Evolutionary conservation across 2,113 vertebrate genomes (phyloP).

Genomic region (Nestor notabilis): DNA sequence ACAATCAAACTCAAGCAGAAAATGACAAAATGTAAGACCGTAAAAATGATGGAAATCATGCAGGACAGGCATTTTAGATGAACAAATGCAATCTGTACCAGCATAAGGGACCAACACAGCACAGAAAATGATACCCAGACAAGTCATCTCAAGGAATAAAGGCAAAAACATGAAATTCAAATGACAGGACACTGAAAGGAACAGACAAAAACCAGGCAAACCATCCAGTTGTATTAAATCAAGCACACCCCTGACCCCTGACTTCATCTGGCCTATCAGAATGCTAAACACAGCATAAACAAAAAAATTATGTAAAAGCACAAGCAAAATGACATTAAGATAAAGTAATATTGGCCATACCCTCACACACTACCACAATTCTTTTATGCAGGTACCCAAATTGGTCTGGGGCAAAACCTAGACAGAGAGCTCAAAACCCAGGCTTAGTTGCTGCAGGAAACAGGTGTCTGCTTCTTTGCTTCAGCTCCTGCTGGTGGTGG

Average conservation of each 20-base stretch:
- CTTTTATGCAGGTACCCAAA: not conserved
- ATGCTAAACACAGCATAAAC: slow-evolving; percentile 38
- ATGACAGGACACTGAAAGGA: slow-evolving; percentile 72
- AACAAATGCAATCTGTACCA: slow-evolving; percentile 73
- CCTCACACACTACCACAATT: not conserved
- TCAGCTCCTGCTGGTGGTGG: not conserved
- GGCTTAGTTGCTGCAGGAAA: not conserved
- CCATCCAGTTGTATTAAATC: slow-evolving; percentile 74
- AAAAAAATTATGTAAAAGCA: slow-evolving; percentile 23
- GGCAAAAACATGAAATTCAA: slow-evolving; percentile 76
- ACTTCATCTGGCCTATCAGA: slow-evolving; percentile 66
- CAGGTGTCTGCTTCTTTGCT: not conserved
- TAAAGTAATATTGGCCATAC: not conserved
- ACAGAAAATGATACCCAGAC: slow-evolving; percentile 55
- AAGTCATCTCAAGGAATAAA: slow-evolving; percentile 66
- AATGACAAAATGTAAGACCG: slow-evolving; percentile 66
- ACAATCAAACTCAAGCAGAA: slow-evolving; percentile 60
- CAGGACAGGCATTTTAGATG: slow-evolving; percentile 72
- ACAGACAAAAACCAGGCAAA: slow-evolving; percentile 72
- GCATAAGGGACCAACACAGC: slow-evolving; percentile 41
- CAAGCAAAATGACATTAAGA: not conserved
- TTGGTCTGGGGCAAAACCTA: not conserved
- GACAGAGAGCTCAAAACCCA: not conserved
- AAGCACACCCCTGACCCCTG: slow-evolving; percentile 40
- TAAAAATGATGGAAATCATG: slow-evolving; percentile 77